Base-by-base conservation (phyloP, 2,888 invertebrate genomes). In the Elaeidobius kamerunicus region DNA sequence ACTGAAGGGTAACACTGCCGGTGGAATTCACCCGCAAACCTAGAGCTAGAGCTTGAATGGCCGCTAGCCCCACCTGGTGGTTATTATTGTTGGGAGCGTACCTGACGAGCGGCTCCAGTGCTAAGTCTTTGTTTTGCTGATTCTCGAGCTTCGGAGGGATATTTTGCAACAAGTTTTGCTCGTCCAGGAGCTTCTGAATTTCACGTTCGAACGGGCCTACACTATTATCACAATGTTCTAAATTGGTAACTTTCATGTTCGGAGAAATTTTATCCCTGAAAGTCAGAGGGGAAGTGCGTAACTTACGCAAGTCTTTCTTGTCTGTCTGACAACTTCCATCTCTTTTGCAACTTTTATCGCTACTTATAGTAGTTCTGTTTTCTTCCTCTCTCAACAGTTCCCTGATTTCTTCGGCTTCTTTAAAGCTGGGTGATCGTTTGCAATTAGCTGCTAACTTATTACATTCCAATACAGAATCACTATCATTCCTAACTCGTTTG, bases 41-140 rank as follows among this genome's bases (percentile, higher is more conserved):
- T 49, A 74, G 63, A 56, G 85, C 86, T 59, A 88, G 79, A 67
- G 87, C 86, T 65, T 87, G 84, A 63, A 88, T 85, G 61, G 87
- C 87, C 41, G 87, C 88, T 67, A 88, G 73, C 19, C 88, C 88
- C 60, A 88, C 87, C 56, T 86, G 85, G 72, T 85, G 86, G 68
- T 80, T 82, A 65, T 73, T 75, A 72, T 81, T 82, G 70, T 79
- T 80, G 65, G 76, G 73, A 61, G 71, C 73, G 58, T 70, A 66
- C 69, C 69, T 67, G 52, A 69, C 68, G 47, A 69, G 55, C 11
- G 68, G 68, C 58, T 76, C 79, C 56, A 79, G 69, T 3, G 78
- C 77, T 57, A 82, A 76, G 70, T 83, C 83, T 61, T 83, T 77
- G 66, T 79, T 80, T 63, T 81, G 74, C 61, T 82, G 81, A 61